phyloP scores from a whole-genome alignment of 2,113 vertebrate genomes.

The Solea solea region DNA sequence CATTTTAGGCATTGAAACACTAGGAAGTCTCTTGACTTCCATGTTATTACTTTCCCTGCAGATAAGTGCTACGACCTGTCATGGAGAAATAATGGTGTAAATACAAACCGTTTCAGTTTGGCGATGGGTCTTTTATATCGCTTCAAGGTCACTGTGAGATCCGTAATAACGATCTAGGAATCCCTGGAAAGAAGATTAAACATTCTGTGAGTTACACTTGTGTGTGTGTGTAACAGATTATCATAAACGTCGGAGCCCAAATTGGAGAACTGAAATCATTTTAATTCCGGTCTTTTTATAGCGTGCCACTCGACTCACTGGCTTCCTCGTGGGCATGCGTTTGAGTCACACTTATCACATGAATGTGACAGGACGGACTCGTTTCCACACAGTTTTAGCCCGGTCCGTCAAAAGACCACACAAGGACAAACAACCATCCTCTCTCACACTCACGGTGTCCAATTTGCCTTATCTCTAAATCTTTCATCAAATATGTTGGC shows the following conservation, averaged over 20 bases:
- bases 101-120: neutral
- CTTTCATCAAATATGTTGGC: no score
- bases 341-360: neutral
- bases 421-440: no score
- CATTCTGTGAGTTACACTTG: neutral
- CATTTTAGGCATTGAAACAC: neutral
- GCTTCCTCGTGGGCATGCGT: constrained; percentile 29
- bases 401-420: no score
- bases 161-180: neutral
- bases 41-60: neutral
- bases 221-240: neutral
- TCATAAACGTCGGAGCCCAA: neutral
- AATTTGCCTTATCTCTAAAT: no score
- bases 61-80: constrained; percentile 4
- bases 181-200: neutral
- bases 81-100: constrained; percentile 2
- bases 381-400: constrained; percentile 11
- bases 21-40: constrained; percentile 17
- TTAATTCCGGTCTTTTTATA: neutral
- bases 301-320: neutral
- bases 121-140: neutral
- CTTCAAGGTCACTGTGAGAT: constrained; percentile 10
- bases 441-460: no score
- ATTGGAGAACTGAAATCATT: constrained; percentile 8
- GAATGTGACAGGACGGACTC: constrained; percentile 7